Percentiles rank a stretch among this genome's conserved stretches.
Evolutionary conservation across 35 echinoderm and acorn worm species (phyloP).

Genomic region (Heliocidaris erythrogramma): DNA sequence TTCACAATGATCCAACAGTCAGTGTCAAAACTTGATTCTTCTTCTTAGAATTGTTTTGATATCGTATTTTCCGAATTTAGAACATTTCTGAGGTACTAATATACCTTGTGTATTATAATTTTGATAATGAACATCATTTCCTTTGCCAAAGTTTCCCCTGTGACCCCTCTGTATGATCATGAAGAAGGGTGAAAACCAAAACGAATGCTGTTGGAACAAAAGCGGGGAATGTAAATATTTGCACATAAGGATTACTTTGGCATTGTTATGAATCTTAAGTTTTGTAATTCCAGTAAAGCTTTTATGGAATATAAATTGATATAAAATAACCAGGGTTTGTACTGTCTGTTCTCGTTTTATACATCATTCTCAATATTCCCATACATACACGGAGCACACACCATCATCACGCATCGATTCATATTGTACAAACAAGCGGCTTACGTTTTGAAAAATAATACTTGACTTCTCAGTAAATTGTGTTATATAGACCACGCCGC

Average conservation of each 20-base stretch:
- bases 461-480: neutral
- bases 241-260: neutral
- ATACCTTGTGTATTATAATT: neutral
- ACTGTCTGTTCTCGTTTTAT: neutral
- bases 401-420: neutral
- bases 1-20: neutral
- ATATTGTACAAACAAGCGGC: no score
- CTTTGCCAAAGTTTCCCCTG: neutral
- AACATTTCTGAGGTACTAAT: neutral
- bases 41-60: neutral
- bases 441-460: no score
- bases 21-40: neutral
- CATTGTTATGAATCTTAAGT: no score
- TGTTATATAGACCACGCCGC: constrained; percentile 25
- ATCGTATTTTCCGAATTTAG: neutral
- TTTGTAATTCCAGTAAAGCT: neutral
- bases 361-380: neutral
- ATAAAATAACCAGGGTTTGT: neutral
- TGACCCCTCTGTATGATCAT: neutral
- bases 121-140: neutral
- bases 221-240: neutral
- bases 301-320: neutral
- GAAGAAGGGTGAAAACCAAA: neutral
- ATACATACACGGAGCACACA: neutral
- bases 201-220: neutral